phyloP scores from a whole-genome alignment of 2,113 vertebrate genomes.

The Onychorhynchus coronatus region DNA sequence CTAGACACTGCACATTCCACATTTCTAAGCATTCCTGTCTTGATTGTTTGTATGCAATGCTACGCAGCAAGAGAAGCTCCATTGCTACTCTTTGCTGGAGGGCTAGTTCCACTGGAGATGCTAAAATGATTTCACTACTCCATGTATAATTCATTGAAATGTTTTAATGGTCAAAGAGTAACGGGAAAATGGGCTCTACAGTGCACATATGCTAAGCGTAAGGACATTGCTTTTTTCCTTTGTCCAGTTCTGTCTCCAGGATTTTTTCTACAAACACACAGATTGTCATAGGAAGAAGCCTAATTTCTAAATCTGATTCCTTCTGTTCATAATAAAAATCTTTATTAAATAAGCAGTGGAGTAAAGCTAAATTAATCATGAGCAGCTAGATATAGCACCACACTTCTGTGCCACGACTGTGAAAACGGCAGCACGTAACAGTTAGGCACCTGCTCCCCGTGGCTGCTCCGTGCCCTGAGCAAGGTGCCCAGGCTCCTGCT shows the following conservation, averaged over 20 bases:
- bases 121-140: neutral
- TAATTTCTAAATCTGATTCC: neutral
- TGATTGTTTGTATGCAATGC: neutral
- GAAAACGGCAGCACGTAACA: neutral
- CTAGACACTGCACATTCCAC: neutral
- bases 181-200: neutral
- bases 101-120: neutral
- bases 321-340: slow-evolving; percentile 24
- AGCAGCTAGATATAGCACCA: neutral
- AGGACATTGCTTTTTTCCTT: neutral
- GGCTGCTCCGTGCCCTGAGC: neutral
- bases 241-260: neutral
- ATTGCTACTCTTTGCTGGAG: slow-evolving; percentile 2
- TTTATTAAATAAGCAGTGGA: slow-evolving; percentile 11
- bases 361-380: slow-evolving; percentile 41
- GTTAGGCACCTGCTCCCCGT: slow-evolving; percentile 8
- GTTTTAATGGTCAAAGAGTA: neutral
- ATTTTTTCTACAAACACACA: neutral
- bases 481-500: neutral
- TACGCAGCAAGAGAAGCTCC: neutral
- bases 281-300: neutral
- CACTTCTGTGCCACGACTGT: neutral
- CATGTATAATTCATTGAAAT: neutral
- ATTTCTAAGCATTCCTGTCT: neutral
- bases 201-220: neutral